Conservation (phyloP, 2,888 invertebrate genomes). For the Hipparchia semele region DNA sequence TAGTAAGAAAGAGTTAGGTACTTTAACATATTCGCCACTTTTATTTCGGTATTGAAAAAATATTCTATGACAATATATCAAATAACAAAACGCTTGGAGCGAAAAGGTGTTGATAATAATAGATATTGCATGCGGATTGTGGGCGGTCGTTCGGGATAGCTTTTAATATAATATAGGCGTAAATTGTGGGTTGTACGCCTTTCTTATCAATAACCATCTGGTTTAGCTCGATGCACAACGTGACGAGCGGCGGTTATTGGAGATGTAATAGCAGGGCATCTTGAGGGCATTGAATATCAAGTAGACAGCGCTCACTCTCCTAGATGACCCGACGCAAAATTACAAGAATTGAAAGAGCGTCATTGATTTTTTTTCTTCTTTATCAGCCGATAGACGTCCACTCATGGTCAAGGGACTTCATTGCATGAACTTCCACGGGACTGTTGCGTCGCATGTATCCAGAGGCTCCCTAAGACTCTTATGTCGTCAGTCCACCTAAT, state of each 20-base stretch:
- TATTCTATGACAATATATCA: background rate
- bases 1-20: background rate
- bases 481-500: no score
- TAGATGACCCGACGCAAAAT: background rate
- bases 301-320: background rate
- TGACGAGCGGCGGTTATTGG: conserved; percentile 11
- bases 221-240: conserved; percentile 22
- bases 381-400: no score
- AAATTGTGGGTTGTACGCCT: conserved; percentile 39
- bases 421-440: no score
- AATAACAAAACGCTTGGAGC: conserved; percentile 27
- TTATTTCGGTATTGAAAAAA: conserved; percentile 19
- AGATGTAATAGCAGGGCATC: conserved; percentile 9
- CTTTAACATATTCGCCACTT: background rate
- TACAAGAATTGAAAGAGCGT: no score
- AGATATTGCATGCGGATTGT: conserved; percentile 37
- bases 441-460: no score
- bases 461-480: no score
- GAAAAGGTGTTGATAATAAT: conserved; percentile 37
- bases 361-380: no score
- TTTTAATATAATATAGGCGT: conserved; percentile 38
- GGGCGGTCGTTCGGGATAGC: conserved; percentile 38
- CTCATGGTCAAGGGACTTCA: no score
- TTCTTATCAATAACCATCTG: conserved; percentile 38
- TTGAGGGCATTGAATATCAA: background rate